phyloP scores from a whole-genome alignment of 2,888 invertebrate species.

The Lepidochrysops patricia region DNA sequence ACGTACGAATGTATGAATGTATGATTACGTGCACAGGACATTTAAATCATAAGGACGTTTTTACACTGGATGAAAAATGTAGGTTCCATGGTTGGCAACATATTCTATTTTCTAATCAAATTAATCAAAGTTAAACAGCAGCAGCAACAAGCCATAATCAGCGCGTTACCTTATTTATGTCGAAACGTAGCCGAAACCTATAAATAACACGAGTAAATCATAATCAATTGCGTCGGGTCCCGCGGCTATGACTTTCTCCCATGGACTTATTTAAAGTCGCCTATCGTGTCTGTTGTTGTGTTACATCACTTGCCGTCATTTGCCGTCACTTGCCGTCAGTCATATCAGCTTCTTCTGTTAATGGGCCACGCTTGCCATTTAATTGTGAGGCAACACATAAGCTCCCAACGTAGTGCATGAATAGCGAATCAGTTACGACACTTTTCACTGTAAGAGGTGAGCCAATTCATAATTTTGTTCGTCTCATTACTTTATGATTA shows the following conservation, averaged over 20 bases:
- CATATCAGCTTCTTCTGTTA: conserved; percentile 54
- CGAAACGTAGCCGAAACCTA: conserved; percentile 31
- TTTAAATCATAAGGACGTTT: no score
- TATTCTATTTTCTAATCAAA: no score
- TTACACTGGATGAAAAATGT: no score
- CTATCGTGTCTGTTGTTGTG: conserved; percentile 68
- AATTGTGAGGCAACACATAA: conserved; percentile 60
- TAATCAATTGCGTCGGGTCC: conserved; percentile 39
- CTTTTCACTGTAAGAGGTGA: background rate
- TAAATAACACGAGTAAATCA: conserved; percentile 28
- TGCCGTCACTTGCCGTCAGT: conserved; percentile 47
- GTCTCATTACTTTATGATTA: background rate
- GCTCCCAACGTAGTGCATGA: conserved; percentile 32
- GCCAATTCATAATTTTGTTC: background rate
- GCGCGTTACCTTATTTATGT: background rate
- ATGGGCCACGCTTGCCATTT: conserved; percentile 69
- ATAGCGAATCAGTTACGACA: conserved; percentile 13
- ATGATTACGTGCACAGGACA: no score
- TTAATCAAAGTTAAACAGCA: no score
- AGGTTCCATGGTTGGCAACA: no score
- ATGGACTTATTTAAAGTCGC: conserved; percentile 68
- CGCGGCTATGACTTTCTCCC: conserved; percentile 59
- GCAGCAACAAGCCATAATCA: no score
- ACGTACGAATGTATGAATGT: no score
- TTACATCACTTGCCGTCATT: conserved; percentile 65